Evolutionary conservation across 1,140 invertebrate genomes (phyloP).

Genomic region (Protaetia brevitarsis): DNA sequence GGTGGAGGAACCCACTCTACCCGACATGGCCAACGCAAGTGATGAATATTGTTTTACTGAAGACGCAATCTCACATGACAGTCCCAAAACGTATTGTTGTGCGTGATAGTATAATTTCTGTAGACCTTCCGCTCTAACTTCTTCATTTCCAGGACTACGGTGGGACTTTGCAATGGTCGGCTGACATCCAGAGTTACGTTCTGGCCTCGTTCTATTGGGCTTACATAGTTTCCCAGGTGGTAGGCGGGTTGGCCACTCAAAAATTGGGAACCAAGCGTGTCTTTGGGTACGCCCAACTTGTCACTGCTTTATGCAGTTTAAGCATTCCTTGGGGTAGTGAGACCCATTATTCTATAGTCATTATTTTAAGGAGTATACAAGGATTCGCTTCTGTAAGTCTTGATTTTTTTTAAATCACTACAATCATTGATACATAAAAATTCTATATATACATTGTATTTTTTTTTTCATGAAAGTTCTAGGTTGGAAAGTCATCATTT

Average conservation of each 20-base stretch:
- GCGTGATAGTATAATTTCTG: not conserved
- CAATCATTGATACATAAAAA: no score
- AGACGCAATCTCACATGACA: not conserved
- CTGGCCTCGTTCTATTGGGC: slow-evolving; percentile 71
- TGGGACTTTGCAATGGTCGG: slow-evolving; percentile 62
- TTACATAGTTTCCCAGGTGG: slow-evolving; percentile 67
- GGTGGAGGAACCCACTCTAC: slow-evolving; percentile 48
- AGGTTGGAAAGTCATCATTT: not conserved
- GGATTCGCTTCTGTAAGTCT: slow-evolving; percentile 63
- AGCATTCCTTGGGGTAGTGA: slow-evolving; percentile 62
- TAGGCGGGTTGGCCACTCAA: slow-evolving; percentile 72
- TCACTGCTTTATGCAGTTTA: slow-evolving; percentile 66
- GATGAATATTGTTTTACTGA: slow-evolving; percentile 34
- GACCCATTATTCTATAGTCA: slow-evolving; percentile 60
- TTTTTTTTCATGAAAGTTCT: not conserved
- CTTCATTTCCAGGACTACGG: slow-evolving; percentile 41
- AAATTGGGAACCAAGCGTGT: slow-evolving; percentile 75
- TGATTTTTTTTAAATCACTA: no score
- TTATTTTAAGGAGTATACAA: slow-evolving; percentile 62
- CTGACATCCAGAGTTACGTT: slow-evolving; percentile 60
- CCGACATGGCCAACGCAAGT: slow-evolving; percentile 30
- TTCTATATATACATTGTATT: no score
- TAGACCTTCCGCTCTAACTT: not conserved
- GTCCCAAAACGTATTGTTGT: not conserved
- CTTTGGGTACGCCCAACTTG: slow-evolving; percentile 69